These are phyloP conservation scores for Artibeus lituratus DNA, from an alignment of 2,797 vertebrate species.

Conservation along the genomic window DNA sequence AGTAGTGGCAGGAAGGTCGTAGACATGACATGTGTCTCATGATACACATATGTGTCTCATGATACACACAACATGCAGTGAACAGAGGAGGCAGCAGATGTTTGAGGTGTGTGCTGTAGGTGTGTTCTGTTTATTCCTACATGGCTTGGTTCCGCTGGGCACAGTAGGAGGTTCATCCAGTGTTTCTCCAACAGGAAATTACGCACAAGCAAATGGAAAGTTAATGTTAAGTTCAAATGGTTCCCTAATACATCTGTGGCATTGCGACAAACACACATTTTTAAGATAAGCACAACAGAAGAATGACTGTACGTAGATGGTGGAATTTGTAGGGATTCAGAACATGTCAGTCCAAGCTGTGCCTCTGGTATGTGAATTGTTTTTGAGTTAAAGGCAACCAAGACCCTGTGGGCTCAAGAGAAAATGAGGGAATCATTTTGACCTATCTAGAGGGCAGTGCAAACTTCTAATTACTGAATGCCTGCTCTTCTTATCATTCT, in stretches of 20 bases:
- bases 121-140: background rate
- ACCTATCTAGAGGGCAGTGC: background rate
- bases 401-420: background rate
- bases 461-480: background rate
- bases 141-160: background rate
- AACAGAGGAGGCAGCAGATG: background rate
- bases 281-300: background rate
- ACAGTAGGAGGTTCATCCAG: too few species aligned
- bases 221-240: background rate
- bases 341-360: background rate
- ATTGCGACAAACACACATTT: background rate
- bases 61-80: fast-evolving
- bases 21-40: too few species aligned
- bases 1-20: background rate
- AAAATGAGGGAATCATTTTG: background rate
- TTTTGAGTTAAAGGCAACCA: background rate
- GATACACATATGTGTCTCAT: background rate
- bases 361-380: background rate
- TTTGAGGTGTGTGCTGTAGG: fast-evolving
- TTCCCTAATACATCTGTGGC: background rate
- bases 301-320: background rate
- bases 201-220: background rate
- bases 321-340: background rate
- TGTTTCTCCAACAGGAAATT: background rate
- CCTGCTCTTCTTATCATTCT: background rate